Percentiles rank a stretch among this genome's conserved stretches.
Evolutionary conservation across 2,888 invertebrate species (phyloP).

Genomic region (Podotricha telesiphe): DNA sequence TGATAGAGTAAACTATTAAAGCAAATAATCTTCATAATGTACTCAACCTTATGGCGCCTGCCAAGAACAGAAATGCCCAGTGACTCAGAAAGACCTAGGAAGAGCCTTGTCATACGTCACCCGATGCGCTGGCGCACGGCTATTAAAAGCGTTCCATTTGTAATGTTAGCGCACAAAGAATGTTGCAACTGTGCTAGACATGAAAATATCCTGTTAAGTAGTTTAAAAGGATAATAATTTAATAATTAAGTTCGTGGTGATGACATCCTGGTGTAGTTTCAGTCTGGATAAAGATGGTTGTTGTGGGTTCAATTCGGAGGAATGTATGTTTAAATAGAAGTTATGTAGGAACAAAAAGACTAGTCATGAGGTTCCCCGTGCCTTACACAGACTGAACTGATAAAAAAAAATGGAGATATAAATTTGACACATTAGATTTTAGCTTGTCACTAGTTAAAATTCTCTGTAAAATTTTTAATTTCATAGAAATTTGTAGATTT

Average conservation of each 20-base stretch:
- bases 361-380: no score
- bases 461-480: no score
- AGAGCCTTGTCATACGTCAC: constrained; percentile 52
- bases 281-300: not conserved
- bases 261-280: not conserved
- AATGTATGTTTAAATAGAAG: no score
- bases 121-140: constrained; percentile 44
- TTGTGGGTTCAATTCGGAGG: not conserved
- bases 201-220: constrained; percentile 5
- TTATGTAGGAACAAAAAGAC: no score
- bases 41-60: constrained; percentile 25
- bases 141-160: constrained; percentile 51
- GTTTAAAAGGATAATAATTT: not conserved
- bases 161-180: constrained; percentile 35
- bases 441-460: no score
- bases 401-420: no score
- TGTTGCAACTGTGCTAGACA: constrained; percentile 14
- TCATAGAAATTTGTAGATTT: not conserved
- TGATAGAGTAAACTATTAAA: not conserved
- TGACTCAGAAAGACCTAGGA: constrained; percentile 56
- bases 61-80: constrained; percentile 35
- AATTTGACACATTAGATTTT: no score
- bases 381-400: no score
- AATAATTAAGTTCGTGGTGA: not conserved
- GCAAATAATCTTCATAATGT: not conserved